These are phyloP conservation scores for Drosophila testacea DNA, from an alignment of 2,888 invertebrate genomes.

Conservation along the genomic window DNA sequence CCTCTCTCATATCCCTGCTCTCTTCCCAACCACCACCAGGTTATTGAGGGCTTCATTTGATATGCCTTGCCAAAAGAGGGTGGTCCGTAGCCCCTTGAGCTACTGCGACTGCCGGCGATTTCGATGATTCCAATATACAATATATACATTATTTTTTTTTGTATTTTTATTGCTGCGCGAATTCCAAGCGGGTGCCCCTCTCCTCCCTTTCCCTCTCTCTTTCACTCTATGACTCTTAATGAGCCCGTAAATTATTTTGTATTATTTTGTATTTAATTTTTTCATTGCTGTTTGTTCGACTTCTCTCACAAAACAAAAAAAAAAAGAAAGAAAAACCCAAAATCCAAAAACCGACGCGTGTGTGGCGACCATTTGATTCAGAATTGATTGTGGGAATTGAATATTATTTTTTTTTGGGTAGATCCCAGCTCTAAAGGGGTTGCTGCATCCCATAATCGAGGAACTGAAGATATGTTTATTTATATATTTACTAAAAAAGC, in stretches of 20 bases:
- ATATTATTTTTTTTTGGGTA: conserved; percentile 13
- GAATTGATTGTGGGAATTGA: conserved; percentile 74
- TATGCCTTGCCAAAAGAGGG: conserved; percentile 44
- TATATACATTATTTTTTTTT: neutral
- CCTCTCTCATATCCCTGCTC: neutral
- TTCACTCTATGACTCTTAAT: conserved; percentile 59
- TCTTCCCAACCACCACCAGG: conserved; percentile 4
- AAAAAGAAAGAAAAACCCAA: conserved; percentile 10
- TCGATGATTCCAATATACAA: conserved; percentile 26
- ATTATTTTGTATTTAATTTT: conserved; percentile 81
- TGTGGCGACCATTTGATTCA: conserved; percentile 60
- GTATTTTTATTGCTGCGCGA: conserved; percentile 55
- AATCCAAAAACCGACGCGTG: conserved; percentile 50
- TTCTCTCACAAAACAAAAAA: conserved; percentile 32
- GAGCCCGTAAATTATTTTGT: conserved; percentile 81
- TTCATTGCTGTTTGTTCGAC: conserved; percentile 68
- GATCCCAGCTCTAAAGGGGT: conserved; percentile 25
- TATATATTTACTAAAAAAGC: conserved; percentile 2
- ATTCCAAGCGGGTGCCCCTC: conserved; percentile 51
- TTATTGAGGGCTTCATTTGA: conserved; percentile 61
- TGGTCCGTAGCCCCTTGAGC: conserved; percentile 36
- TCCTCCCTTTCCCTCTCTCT: conserved; percentile 2
- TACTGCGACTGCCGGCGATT: conserved; percentile 14
- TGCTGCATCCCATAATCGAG: conserved; percentile 29
- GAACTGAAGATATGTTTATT: neutral